A percentile compares a stretch with the other conserved stretches of the same genome.
Conservation (phyloP, 2,888 invertebrate species). For the Cyaniris semiargus region DNA sequence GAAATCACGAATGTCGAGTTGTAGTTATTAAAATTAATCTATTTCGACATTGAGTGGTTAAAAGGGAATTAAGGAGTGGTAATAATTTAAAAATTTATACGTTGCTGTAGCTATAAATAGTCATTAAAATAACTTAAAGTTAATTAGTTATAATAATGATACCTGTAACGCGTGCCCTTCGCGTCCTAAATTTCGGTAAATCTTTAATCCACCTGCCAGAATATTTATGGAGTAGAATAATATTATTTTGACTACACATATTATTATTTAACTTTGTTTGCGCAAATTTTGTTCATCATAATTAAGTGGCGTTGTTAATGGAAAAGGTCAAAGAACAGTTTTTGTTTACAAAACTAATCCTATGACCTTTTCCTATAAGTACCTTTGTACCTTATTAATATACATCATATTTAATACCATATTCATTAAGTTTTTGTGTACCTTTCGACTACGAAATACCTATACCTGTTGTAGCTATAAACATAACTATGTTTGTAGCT, state of each 20-base stretch:
- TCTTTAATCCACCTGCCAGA: neutral
- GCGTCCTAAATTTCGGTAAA: neutral
- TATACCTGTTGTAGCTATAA: no score
- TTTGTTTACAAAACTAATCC: no score
- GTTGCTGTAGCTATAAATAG: neutral
- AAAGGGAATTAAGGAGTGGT: neutral
- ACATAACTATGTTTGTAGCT: no score
- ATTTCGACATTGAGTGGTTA: neutral
- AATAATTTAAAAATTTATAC: neutral
- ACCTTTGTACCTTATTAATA: no score
- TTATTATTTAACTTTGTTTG: neutral
- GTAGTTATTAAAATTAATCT: neutral
- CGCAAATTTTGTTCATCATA: no score
- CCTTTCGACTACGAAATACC: no score
- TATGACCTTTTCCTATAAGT: no score
- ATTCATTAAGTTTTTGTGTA: no score
- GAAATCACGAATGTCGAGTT: neutral
- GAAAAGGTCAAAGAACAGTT: neutral
- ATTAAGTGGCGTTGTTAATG: neutral
- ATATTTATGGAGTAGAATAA: neutral
- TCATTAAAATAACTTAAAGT: neutral
- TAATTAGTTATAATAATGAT: conserved; percentile 1
- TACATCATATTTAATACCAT: no score
- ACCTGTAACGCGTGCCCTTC: neutral
- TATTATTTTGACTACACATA: neutral